Conservation (phyloP, 2,797 vertebrate species). For the Myotis pilosus region DNA sequence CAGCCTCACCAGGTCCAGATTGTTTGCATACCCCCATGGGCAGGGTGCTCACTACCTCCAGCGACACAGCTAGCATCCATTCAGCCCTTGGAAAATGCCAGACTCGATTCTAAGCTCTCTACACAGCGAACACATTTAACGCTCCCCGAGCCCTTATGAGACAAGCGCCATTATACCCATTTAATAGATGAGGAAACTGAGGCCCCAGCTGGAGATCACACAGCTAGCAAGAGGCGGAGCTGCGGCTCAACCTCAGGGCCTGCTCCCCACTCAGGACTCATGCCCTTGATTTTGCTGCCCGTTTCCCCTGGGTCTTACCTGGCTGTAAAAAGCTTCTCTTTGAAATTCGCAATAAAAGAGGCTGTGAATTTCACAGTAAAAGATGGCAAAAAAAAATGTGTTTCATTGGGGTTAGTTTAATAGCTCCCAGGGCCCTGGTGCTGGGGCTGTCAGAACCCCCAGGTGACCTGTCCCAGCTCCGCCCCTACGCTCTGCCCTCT, state of each 20-base stretch:
- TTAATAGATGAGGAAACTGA: not conserved
- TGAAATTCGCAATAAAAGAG: not conserved
- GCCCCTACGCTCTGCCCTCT: not conserved
- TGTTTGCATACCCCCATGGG: fast-evolving
- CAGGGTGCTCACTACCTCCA: not conserved
- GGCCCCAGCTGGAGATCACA: not conserved
- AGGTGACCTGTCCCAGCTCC: not conserved
- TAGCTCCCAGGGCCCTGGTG: too few relatives aligned
- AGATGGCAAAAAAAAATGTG: too few relatives aligned
- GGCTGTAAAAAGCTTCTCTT: not conserved
- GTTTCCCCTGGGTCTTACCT: not conserved
- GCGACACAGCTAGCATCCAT: fast-evolving
- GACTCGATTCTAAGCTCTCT: not conserved
- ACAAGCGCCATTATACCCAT: not conserved
- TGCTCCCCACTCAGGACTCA: too few relatives aligned
- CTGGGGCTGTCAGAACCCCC: not conserved
- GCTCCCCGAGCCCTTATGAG: not conserved
- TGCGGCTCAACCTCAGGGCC: not conserved
- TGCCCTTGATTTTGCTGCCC: fast-evolving
- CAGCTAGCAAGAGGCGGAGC: fast-evolving
- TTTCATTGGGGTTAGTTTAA: not conserved
- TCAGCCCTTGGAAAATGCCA: not conserved
- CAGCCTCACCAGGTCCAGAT: fast-evolving
- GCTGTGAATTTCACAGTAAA: not conserved
- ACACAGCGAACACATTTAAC: not conserved